Conservation (phyloP, 1,140 invertebrate genomes). For the Choristoneura fumiferana region DNA sequence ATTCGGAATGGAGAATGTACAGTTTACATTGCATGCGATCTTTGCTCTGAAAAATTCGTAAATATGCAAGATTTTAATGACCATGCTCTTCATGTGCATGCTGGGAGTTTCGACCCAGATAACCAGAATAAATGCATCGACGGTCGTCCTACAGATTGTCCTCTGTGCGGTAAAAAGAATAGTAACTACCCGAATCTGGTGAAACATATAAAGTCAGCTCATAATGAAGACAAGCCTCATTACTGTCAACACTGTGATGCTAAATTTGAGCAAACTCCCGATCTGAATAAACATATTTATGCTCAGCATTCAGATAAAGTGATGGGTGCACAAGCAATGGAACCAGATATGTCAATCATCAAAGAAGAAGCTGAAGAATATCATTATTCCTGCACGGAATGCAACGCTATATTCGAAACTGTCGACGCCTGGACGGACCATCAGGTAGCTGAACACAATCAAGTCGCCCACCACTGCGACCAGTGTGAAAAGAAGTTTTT, state of each 20-base stretch:
- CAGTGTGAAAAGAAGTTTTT: constrained; percentile 82
- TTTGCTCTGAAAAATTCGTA: constrained; percentile 74
- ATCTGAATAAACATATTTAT: constrained; percentile 75
- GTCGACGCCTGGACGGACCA: constrained; percentile 78
- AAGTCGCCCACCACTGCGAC: constrained; percentile 79
- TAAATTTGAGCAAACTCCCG: constrained; percentile 69
- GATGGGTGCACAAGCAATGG: constrained; percentile 39
- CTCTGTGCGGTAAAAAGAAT: constrained; percentile 76
- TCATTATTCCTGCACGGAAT: constrained; percentile 79
- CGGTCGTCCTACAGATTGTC: constrained; percentile 72
- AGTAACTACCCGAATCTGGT: constrained; percentile 78
- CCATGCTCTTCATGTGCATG: constrained; percentile 69
- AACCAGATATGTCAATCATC: constrained; percentile 65
- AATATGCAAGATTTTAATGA: constrained; percentile 74
- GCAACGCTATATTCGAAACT: constrained; percentile 77
- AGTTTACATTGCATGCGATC: constrained; percentile 71
- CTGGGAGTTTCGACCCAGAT: constrained; percentile 65
- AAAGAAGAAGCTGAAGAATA: constrained; percentile 74
- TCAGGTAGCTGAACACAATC: constrained; percentile 74
- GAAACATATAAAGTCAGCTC: constrained; percentile 76
- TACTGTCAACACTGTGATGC: constrained; percentile 72
- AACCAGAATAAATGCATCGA: constrained; percentile 67
- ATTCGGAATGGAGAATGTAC: constrained; percentile 75
- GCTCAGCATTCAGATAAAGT: constrained; percentile 65
- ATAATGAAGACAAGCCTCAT: constrained; percentile 71